Evolutionary conservation across 2,888 invertebrate genomes (phyloP).

Genomic region (Odiellus spinosus): DNA sequence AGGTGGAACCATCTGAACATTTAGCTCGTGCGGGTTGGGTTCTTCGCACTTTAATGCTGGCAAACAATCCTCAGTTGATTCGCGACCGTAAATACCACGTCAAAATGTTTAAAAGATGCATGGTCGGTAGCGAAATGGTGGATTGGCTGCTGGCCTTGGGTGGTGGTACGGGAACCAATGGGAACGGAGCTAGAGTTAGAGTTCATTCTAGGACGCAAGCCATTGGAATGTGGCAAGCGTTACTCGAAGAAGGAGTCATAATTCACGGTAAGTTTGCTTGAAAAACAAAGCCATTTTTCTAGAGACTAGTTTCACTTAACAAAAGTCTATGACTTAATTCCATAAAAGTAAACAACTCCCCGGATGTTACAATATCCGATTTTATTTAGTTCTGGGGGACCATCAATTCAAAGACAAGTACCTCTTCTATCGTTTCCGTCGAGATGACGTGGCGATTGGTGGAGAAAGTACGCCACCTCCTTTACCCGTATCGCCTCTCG

Average conservation of each 20-base stretch:
- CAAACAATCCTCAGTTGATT: constrained; percentile 43
- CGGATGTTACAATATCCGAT: too few relatives aligned
- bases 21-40: constrained; percentile 52
- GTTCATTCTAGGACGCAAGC: constrained; percentile 51
- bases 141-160: constrained; percentile 44
- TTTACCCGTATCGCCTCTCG: not conserved
- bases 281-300: not conserved
- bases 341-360: too few relatives aligned
- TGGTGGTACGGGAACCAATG: not conserved
- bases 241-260: constrained; percentile 61
- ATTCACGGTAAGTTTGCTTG: constrained; percentile 39
- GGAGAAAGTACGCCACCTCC: constrained; percentile 5
- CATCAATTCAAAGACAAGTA: constrained; percentile 68
- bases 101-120: constrained; percentile 47
- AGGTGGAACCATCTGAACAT: constrained; percentile 39
- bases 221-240: constrained; percentile 65
- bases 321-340: too few relatives aligned
- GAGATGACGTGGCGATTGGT: constrained; percentile 44
- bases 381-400: constrained; percentile 48
- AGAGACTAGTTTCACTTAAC: too few relatives aligned
- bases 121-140: constrained; percentile 62
- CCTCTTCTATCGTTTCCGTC: constrained; percentile 61
- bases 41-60: constrained; percentile 46
- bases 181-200: constrained; percentile 15
- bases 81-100: constrained; percentile 43